A percentile compares a stretch with the other conserved stretches of the same genome.
phyloP scores from a whole-genome alignment of 2,113 vertebrate genomes.

The Paradoxurus hermaphroditus region DNA sequence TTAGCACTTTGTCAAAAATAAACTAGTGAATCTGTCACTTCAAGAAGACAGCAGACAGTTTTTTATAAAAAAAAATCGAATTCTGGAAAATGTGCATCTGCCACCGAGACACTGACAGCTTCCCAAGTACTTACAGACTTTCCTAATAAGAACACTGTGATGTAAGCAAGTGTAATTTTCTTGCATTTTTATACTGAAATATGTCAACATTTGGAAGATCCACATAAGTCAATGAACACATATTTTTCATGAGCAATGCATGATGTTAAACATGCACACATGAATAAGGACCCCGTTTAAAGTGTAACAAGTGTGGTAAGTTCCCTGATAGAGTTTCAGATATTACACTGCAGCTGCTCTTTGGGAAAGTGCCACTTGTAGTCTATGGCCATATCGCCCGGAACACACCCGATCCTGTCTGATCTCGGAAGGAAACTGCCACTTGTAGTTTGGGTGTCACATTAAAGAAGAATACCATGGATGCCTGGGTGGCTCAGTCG shows the following conservation, averaged over 20 bases:
- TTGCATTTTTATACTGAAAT: neutral
- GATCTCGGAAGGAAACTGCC: neutral
- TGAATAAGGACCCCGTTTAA: neutral
- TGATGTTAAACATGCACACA: neutral
- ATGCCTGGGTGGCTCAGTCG: too few species aligned
- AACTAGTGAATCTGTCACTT: neutral
- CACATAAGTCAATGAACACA: neutral
- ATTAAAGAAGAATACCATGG: neutral
- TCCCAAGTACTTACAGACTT: neutral
- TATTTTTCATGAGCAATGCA: neutral
- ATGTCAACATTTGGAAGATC: neutral
- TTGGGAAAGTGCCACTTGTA: neutral
- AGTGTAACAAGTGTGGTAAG: neutral
- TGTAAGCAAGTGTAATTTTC: neutral
- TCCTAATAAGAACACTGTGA: neutral
- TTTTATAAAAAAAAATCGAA: neutral
- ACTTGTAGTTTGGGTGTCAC: neutral
- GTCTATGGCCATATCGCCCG: too few species aligned
- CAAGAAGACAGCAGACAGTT: slow-evolving; percentile 8
- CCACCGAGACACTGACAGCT: neutral
- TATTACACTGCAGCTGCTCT: neutral
- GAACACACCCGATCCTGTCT: too few species aligned
- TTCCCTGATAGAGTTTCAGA: neutral
- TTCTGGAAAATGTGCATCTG: neutral
- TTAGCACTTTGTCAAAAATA: neutral